Percentiles rank a stretch among this genome's conserved stretches.
Conservation (phyloP, 2,113 vertebrate genomes). For the Solenodon paradoxus region DNA sequence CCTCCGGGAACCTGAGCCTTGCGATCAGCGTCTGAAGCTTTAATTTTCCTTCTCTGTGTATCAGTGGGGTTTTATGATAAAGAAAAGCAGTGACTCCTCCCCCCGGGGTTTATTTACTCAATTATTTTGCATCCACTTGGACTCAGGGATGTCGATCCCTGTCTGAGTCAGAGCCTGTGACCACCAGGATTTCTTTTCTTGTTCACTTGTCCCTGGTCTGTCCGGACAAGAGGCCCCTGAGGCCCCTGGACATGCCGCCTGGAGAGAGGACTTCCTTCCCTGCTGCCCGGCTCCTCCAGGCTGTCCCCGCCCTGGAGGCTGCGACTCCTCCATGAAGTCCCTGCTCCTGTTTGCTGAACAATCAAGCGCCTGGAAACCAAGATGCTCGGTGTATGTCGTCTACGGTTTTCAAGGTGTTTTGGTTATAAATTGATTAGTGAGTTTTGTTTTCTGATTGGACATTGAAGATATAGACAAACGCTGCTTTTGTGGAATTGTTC, state of each 20-base stretch:
- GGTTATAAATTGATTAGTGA: neutral
- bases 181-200: neutral
- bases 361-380: neutral
- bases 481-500: neutral
- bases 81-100: neutral
- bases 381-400: too few species aligned
- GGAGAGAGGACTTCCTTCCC: too few species aligned
- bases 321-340: too few species aligned
- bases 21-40: too few species aligned
- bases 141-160: neutral
- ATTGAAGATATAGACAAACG: neutral
- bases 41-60: neutral
- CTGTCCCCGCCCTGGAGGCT: too few species aligned
- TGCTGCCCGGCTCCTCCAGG: too few species aligned
- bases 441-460: neutral
- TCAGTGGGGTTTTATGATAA: neutral
- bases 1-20: too few species aligned
- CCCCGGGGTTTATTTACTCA: neutral
- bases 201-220: too few species aligned
- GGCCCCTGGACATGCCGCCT: too few species aligned
- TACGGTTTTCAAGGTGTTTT: neutral
- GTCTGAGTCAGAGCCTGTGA: neutral
- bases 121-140: neutral
- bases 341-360: too few species aligned
- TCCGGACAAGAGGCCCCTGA: fast-evolving